These are phyloP conservation scores for Anthopleura xanthogrammica DNA, from an alignment of 92 coral and sea anemone genomes.

Conservation along the genomic window DNA sequence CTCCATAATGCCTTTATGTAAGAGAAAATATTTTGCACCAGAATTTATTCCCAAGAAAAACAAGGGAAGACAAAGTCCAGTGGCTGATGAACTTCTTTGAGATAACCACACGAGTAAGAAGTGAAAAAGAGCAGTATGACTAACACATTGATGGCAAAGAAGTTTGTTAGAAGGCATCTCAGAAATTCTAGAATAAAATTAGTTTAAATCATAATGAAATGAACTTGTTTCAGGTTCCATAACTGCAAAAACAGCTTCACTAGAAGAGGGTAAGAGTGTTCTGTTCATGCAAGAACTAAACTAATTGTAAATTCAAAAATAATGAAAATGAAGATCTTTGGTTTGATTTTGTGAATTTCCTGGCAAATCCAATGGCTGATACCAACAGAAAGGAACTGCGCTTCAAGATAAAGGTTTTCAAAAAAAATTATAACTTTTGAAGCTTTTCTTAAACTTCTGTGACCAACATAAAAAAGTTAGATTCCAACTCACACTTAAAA, in stretches of 20 bases:
- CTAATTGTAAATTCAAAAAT: background rate
- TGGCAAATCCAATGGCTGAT: slow-evolving; percentile 20
- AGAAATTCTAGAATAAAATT: background rate
- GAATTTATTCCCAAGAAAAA: slow-evolving; percentile 3
- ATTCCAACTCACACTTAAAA: no score
- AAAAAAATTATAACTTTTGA: no score
- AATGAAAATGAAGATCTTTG: background rate
- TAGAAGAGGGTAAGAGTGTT: background rate
- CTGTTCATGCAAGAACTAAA: slow-evolving; percentile 4
- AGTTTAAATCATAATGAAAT: background rate
- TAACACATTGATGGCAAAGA: slow-evolving; percentile 20
- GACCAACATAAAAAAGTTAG: no score
- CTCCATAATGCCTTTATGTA: background rate
- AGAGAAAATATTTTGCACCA: slow-evolving; percentile 8
- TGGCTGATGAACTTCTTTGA: slow-evolving; percentile 25
- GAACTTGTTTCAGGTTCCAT: background rate
- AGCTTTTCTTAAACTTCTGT: no score
- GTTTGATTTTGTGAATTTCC: slow-evolving; percentile 6
- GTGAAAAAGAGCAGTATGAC: background rate
- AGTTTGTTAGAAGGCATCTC: slow-evolving; percentile 14
- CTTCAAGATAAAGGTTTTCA: slow-evolving; percentile 2
- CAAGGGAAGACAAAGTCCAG: background rate
- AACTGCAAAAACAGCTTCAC: background rate
- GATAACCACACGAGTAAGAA: background rate
- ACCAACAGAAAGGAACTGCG: slow-evolving; percentile 13